Percentiles rank a stretch among this genome's conserved stretches.
Evolutionary conservation across 2,888 invertebrate genomes (phyloP).

Genomic region (Rhabditoides inermis): DNA sequence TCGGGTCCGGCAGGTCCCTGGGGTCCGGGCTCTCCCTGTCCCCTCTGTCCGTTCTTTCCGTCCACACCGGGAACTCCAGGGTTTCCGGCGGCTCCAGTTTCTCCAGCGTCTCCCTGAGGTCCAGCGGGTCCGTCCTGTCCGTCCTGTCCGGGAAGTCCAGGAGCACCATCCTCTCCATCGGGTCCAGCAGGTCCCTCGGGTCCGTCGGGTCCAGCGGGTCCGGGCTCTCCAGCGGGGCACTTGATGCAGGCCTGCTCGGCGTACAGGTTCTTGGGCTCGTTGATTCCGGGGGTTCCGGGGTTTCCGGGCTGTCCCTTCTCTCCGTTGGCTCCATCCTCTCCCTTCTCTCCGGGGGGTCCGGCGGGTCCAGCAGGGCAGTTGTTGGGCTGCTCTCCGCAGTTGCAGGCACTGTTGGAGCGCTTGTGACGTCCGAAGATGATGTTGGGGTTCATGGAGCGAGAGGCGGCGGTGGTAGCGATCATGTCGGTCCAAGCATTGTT

Average conservation of each 20-base stretch:
- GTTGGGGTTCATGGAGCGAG: no score
- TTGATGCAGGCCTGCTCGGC: no score
- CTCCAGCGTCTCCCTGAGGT: slow-evolving; percentile 8
- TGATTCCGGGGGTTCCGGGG: slow-evolving; percentile 12
- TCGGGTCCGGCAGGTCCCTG: slow-evolving; percentile 9
- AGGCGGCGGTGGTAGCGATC: no score
- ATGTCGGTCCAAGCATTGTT: slow-evolving; percentile 19
- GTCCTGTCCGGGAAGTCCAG: background rate
- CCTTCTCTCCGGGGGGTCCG: slow-evolving; percentile 28
- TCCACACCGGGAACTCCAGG: no score
- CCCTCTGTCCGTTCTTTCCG: no score
- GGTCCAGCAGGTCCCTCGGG: background rate
- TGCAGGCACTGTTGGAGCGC: slow-evolving; percentile 10
- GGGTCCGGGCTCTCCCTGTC: slow-evolving; percentile 1
- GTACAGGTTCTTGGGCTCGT: slow-evolving; percentile 5
- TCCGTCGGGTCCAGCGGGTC: background rate
- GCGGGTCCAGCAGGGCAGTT: slow-evolving; percentile 30
- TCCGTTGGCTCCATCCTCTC: slow-evolving; percentile 22
- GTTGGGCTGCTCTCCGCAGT: slow-evolving; percentile 18
- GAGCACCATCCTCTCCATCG: background rate
- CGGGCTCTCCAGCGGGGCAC: no score
- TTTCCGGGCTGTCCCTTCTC: slow-evolving; percentile 20
- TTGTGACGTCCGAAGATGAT: slow-evolving; percentile 4
- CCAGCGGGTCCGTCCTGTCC: slow-evolving; percentile 6
- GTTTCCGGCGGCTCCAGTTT: slow-evolving; percentile 6